phyloP scores from a whole-genome alignment of 2,113 vertebrate genomes.

The Pelusios castaneus region DNA sequence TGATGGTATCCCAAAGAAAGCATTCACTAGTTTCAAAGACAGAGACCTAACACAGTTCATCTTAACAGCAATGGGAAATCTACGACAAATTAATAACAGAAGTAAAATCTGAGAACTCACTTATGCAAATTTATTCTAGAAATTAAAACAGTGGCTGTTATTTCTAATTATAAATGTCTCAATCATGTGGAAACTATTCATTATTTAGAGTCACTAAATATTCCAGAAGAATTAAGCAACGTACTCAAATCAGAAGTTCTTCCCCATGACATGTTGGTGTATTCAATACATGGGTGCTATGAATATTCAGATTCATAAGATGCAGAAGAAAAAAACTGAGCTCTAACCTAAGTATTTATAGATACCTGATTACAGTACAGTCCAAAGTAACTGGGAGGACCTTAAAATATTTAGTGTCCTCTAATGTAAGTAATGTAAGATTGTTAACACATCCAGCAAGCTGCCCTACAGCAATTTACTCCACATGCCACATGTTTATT shows the following conservation, averaged over 20 bases:
- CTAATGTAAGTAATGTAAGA: background rate
- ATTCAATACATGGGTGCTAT: constrained; percentile 12
- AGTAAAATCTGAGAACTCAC: background rate
- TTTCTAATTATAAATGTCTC: background rate
- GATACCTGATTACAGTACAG: background rate
- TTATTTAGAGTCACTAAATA: background rate
- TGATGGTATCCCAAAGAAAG: background rate
- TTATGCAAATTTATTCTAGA: constrained; percentile 1
- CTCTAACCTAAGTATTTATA: background rate
- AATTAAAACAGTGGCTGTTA: constrained; percentile 22
- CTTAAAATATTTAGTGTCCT: background rate
- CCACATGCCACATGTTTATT: background rate
- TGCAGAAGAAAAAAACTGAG: background rate
- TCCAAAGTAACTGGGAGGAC: background rate
- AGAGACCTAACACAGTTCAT: background rate
- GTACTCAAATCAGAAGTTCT: background rate
- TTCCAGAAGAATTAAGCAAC: constrained; percentile 6
- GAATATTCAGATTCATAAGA: constrained; percentile 12
- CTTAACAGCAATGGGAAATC: background rate
- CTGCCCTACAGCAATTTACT: constrained; percentile 8
- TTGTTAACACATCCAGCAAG: background rate
- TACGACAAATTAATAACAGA: background rate
- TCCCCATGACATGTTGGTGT: background rate
- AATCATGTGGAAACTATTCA: background rate
- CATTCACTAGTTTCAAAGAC: background rate